Conservation (phyloP, 2,888 invertebrate species). For the Drosophila borborema region DNA sequence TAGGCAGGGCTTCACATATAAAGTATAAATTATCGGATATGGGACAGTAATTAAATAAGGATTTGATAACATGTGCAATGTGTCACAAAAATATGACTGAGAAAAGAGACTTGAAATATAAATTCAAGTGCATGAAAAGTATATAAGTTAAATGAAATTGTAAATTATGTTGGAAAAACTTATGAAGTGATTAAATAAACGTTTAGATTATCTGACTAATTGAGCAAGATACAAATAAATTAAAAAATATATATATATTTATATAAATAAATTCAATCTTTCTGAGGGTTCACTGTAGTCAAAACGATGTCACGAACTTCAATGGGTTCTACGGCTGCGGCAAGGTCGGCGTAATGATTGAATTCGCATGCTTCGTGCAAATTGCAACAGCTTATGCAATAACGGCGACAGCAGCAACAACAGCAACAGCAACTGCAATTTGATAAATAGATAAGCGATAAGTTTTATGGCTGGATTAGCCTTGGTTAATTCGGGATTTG, state of each 20-base stretch:
- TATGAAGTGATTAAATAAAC: not conserved
- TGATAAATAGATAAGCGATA: conserved; percentile 69
- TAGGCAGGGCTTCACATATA: not conserved
- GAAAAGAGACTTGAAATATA: not conserved
- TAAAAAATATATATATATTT: too few species aligned
- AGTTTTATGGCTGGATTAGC: conserved; percentile 53
- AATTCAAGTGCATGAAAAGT: not conserved
- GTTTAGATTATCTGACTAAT: conserved; percentile 3
- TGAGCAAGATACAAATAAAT: not conserved
- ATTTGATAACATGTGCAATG: not conserved
- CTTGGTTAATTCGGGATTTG: conserved; percentile 45
- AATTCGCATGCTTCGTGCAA: conserved; percentile 19
- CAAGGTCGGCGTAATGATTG: conserved; percentile 42
- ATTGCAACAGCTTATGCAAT: conserved; percentile 50
- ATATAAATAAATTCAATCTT: not conserved
- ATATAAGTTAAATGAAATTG: not conserved
- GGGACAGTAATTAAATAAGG: conserved; percentile 1
- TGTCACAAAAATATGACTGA: not conserved
- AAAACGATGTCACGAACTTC: conserved; percentile 19
- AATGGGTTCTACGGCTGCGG: conserved; percentile 26
- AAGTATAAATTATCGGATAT: not conserved
- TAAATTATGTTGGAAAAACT: not conserved
- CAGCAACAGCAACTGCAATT: conserved; percentile 36
- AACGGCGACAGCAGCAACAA: conserved; percentile 2
- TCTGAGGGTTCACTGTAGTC: conserved; percentile 17